Base-by-base conservation (phyloP, 2,797 vertebrate genomes). In the Leucoraja ocellata region DNA sequence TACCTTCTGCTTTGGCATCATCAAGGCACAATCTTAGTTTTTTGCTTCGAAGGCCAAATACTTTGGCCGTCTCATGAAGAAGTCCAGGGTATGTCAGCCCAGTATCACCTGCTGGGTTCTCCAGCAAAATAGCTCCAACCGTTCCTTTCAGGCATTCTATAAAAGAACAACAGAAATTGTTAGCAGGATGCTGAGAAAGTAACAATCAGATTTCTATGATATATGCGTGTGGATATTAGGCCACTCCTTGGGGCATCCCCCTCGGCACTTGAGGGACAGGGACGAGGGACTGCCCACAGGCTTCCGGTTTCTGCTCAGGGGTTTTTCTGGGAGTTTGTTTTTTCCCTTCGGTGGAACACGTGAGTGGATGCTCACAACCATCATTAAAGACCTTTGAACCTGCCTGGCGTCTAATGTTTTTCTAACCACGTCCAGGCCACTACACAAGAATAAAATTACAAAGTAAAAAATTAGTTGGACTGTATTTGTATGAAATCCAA, bases 31-130 rank as follows among this genome's bases (percentile, higher is more conserved):
- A 95, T 93, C 96, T 97, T 74, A 99, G 96, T 36, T 96, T 96
- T 93, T 98, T 96, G 95, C 97, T 96, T 93, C 99, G 96, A 93
- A 99, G 97, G 28, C 98, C 98, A 79, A 99, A 99, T 68, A 99
- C 96, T 95, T 98, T 98, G 84, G 97, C 97, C 0, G 97, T 95
- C 95, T 99, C 98, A 80, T 94, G 95, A 0, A 98, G 95, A 93
- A 99, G 97, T 25, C 95, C 96, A 1, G 95, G 94, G 94, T 97
- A 95, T 0, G 96, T 96, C 1, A 99, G 96, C 61, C 94, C 95
- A 14, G 98, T 98, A 95, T 98, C 96, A 32, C 98, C 98, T 92
- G 96, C 95, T 0, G 99, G 99, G 94, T 99, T 99, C 95, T 97
- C 96, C 95, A 99, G 96, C 10, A 99, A 96, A 25, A 99, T 97